Conservation (phyloP, 2,797 vertebrate genomes). For the Hippocampus kuda region DNA sequence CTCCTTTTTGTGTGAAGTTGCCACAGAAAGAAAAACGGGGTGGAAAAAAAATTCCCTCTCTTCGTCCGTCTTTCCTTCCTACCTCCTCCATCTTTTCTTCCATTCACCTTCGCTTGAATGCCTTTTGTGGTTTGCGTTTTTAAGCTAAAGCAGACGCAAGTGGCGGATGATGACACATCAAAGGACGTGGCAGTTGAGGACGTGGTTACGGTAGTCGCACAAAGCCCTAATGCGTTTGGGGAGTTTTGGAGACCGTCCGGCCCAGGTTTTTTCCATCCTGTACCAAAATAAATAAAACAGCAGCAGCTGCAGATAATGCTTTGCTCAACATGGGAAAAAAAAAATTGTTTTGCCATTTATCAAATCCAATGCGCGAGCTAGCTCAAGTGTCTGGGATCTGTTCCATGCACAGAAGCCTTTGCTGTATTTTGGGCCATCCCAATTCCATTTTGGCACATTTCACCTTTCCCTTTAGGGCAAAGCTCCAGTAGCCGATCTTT, state of each 20-base stretch:
- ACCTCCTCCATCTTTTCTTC: slow-evolving; percentile 20
- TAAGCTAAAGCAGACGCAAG: slow-evolving; percentile 27
- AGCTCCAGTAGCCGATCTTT: slow-evolving; percentile 36
- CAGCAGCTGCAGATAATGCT: slow-evolving; percentile 43
- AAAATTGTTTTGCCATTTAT: slow-evolving; percentile 21
- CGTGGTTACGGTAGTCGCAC: slow-evolving; percentile 30
- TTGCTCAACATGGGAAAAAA: slow-evolving; percentile 53
- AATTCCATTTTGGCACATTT: slow-evolving; percentile 39
- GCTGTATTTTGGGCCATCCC: slow-evolving; percentile 25
- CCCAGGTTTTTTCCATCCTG: background rate
- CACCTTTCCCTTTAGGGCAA: slow-evolving; percentile 14
- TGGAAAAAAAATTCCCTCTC: slow-evolving; percentile 22
- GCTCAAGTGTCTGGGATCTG: slow-evolving; percentile 31
- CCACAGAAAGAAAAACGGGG: slow-evolving; percentile 52
- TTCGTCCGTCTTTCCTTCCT: slow-evolving; percentile 26
- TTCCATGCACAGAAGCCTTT: slow-evolving; percentile 28
- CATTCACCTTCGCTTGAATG: slow-evolving; percentile 35
- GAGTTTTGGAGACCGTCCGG: background rate
- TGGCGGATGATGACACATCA: slow-evolving; percentile 23
- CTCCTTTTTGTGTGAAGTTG: slow-evolving; percentile 62
- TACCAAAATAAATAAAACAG: slow-evolving; percentile 5
- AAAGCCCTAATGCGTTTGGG: background rate
- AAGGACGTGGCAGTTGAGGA: slow-evolving; percentile 26
- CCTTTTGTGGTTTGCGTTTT: slow-evolving; percentile 35
- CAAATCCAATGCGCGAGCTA: slow-evolving; percentile 38